Percentiles rank a stretch among this genome's conserved stretches.
Conservation (phyloP, 1,140 invertebrate genomes). For the Ridgeia piscesae region DNA sequence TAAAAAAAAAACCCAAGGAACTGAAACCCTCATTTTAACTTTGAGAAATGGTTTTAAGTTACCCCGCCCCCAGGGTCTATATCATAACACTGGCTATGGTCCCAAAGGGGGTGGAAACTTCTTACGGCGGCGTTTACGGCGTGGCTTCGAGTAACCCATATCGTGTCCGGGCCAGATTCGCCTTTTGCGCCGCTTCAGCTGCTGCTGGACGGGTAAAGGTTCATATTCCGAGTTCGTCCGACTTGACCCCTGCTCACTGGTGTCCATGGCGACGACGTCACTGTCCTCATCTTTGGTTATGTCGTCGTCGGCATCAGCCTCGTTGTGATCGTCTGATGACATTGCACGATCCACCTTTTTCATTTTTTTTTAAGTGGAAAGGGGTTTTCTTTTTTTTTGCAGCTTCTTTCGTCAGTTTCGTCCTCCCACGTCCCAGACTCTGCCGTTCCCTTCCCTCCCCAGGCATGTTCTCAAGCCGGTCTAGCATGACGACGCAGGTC, state of each 20-base stretch:
- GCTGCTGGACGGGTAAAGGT: conserved; percentile 9
- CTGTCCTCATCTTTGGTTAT: conserved; percentile 6
- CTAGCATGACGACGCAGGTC: background rate
- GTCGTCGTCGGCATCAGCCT: background rate
- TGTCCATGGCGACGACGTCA: conserved; percentile 1
- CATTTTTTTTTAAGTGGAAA: background rate
- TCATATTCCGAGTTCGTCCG: conserved; percentile 4
- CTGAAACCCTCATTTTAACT: too few species aligned
- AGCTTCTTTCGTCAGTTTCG: background rate
- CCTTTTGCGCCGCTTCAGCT: background rate
- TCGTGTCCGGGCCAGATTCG: background rate
- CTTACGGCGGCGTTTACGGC: conserved; percentile 10
- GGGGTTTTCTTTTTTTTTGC: background rate
- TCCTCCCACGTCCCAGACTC: background rate
- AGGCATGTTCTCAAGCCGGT: background rate
- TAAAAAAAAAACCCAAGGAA: too few species aligned
- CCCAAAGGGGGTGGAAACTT: background rate
- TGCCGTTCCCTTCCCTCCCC: background rate
- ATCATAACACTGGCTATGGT: too few species aligned
- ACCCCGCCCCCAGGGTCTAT: too few species aligned
- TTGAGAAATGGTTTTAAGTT: too few species aligned
- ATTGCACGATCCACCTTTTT: background rate
- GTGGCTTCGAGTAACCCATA: conserved; percentile 21
- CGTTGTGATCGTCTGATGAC: background rate
- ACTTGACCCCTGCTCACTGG: background rate